phyloP scores from a whole-genome alignment of 1,140 invertebrate genomes.

The Linepithema humile region DNA sequence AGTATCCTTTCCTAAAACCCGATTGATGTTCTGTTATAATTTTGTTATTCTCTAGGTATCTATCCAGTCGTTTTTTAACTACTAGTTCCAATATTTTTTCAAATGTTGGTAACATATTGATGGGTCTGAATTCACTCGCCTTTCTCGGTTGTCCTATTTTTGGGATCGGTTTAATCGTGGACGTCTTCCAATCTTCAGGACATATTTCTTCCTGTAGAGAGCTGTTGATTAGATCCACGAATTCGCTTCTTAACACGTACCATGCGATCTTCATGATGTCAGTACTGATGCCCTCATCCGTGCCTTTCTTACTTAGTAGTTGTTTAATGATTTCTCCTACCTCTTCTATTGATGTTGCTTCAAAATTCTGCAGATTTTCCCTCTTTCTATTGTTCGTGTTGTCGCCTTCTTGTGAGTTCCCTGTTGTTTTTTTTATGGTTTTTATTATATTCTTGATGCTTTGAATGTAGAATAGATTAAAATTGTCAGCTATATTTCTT shows the following conservation, averaged over 20 bases:
- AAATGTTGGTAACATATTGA: constrained; percentile 62
- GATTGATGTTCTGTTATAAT: constrained; percentile 34
- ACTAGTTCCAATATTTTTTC: constrained; percentile 66
- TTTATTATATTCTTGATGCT: not conserved
- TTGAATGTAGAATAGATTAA: not conserved
- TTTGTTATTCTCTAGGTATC: not conserved
- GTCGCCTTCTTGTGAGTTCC: not conserved
- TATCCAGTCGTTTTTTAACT: constrained; percentile 61
- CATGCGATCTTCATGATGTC: constrained; percentile 1
- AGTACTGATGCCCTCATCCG: constrained; percentile 1
- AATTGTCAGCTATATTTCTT: not conserved
- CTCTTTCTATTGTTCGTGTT: not conserved
- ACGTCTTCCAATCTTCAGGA: constrained; percentile 60
- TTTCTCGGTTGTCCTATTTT: constrained; percentile 59
- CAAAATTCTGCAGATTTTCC: not conserved
- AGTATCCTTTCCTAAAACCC: not conserved
- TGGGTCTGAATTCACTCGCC: constrained; percentile 60
- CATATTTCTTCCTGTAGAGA: constrained; percentile 39
- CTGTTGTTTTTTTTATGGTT: not conserved
- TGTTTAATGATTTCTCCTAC: not conserved
- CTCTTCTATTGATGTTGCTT: not conserved
- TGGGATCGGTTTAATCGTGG: constrained; percentile 58
- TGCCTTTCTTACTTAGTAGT: constrained; percentile 14
- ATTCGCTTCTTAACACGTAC: constrained; percentile 8
- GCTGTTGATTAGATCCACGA: constrained; percentile 48